Base-by-base conservation (phyloP, 2,113 vertebrate species). In the Rutilus rutilus region DNA sequence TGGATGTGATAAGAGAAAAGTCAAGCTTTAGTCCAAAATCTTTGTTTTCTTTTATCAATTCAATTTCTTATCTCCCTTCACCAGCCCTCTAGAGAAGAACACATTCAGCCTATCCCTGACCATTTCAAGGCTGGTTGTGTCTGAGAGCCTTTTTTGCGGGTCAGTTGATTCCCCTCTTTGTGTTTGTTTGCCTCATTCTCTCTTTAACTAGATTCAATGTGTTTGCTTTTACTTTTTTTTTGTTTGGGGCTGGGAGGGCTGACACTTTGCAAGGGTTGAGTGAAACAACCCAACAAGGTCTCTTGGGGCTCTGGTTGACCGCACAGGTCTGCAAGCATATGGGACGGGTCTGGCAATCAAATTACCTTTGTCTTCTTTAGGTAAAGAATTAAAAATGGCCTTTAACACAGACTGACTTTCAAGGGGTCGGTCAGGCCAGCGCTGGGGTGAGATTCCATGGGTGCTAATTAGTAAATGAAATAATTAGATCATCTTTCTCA, bases 391-490 rank as follows among this genome's bases (percentile, higher is more conserved):
- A 39, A 86, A 76, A 77, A 47, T 47, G 74, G 87, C 54, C 86
- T 80, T 89, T 87, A 60, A 88, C 67, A 88, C 86, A 84, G 57
- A 19, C n/a, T 47, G 25, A 67, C 84, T 85, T 79, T 84, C 21
- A 75, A 80, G 64, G 80, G 75, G 82, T 79, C 76, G 57, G 52
- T 47, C 82, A 57, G 82, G 86, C 79, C 88, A 88, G 39, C 8
- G 30, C 19, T 52, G 27, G 85, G 74, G 79, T 65, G 85, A 74
- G 69, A 89, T 90, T 88, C 89, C 83, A 83, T 75, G 83, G 89
- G 74, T 84, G 83, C 85, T 92, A 91, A 92, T 92, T 89, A 89
- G 88, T 82, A 89, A 92, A 91, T 92, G 4, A 91, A 90, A 92
- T 91, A 91, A 91, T 87, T 83, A 78, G 90, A 89, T 91, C 84